Conservation (phyloP, 2,113 vertebrate genomes). For the Recurvirostra avosetta region DNA sequence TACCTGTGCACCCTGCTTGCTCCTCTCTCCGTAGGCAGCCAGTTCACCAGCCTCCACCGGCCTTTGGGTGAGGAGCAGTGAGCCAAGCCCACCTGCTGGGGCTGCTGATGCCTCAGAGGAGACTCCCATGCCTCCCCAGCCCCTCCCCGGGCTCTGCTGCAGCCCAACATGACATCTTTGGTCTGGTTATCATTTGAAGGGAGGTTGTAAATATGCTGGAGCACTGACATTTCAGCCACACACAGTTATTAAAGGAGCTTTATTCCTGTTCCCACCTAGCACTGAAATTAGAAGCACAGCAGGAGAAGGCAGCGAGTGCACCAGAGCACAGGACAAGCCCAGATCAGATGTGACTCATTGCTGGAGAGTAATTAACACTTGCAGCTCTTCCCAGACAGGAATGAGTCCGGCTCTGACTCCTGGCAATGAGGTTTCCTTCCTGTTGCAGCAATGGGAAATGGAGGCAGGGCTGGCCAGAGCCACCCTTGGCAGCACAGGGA, state of each 20-base stretch:
- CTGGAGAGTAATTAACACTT: constrained; percentile 8
- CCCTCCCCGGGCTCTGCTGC: not conserved
- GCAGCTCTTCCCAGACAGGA: not conserved
- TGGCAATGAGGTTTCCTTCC: not conserved
- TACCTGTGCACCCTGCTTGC: not conserved
- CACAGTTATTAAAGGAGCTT: not conserved
- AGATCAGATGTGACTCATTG: not conserved
- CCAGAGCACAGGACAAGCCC: not conserved
- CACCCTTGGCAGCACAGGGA: not conserved
- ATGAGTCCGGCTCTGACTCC: not conserved
- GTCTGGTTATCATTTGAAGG: not conserved
- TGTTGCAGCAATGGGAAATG: not conserved
- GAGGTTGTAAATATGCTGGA: not conserved
- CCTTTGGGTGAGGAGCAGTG: not conserved
- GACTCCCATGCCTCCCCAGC: not conserved
- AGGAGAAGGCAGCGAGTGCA: not conserved
- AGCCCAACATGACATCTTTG: not conserved
- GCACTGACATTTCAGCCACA: not conserved
- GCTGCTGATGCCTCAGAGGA: not conserved
- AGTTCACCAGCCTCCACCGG: fast-evolving
- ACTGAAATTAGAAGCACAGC: constrained; percentile 12
- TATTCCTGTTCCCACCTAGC: not conserved
- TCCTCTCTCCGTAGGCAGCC: not conserved
- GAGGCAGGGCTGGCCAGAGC: not conserved
- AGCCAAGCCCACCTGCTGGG: not conserved